Evolutionary conservation across 2,113 vertebrate species (phyloP), one percentile per base, ranked within the genome.

Genomic region (Brachionichthys hirsutus): DNA sequence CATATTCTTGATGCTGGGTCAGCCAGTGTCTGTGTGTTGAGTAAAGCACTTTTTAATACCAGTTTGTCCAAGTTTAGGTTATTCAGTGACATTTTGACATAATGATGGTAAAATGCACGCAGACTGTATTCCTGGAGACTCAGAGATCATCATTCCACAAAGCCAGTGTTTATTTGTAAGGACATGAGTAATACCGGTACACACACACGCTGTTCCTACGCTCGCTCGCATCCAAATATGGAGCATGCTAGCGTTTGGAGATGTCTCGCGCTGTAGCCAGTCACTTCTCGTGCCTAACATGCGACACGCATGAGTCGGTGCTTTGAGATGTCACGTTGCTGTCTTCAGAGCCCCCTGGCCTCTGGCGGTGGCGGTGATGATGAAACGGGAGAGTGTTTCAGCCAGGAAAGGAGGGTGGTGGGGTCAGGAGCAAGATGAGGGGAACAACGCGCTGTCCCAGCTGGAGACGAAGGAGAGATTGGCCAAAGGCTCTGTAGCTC

Each of bases 401-500:
- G 43, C 55, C 77, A 56, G 77, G 35, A 36, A 69, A 70, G 55
- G 63, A 63, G 67, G 76, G 71, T 56, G 51, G 56, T 40, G 62
- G 62, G 54, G 70, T 59, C 18, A 49, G 46, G 35, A 73, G 78
- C 80, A 78, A n/a, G n/a, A n/a, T n/a, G 77, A 78, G 57, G 60
- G 82, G 81, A 45, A 57, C 88, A 92, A 91, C 89, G 85, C 75
- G 86, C 65, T 61, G 88, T 91, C 89, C 90, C 85, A 83, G 89
- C 86, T 87, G 89, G 82, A 90, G 84, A 91, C 85, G 88, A 90
- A 89, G 78, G 81, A 83, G 72, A 85, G 85, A 67, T 44, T 80
- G 87, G 89, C 88, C 91, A 90, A 88, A 81, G 89, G 83, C 80
- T 77, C 83, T 89, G 90, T 92, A 90, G 87, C 87, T 89, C 61